Base-by-base conservation (phyloP, 2,797 vertebrate species). In the Pampus argenteus region DNA sequence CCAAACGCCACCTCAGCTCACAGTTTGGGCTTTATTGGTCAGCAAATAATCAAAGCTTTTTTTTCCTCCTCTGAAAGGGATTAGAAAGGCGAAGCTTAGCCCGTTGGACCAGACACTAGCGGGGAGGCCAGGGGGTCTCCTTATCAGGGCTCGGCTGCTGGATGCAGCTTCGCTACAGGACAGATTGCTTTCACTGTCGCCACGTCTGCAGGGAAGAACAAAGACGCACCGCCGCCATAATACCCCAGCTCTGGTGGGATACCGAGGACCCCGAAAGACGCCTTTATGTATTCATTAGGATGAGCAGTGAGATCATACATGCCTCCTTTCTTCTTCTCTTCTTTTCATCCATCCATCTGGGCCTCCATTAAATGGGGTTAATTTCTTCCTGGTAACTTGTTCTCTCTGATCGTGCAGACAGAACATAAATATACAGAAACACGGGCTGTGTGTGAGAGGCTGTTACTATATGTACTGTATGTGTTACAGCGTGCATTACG, bases 141-240 rank as follows among this genome's bases (percentile, higher is more conserved):
- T 97, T 97, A 97, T 97, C 96, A 96, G 95, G 92, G 92, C 94
- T 92, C 83, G 95, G 95, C 96, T 96, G 96, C 95, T 96, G 95
- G 95, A 96, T 95, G 94, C 95, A 93, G 95, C 90, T 93, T 95
- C 94, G 94, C 96, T 95, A 96, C 95, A 94, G 95, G 94, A 95
- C 94, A 96, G 96, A 97, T 97, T 96, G 95, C 96, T 96, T 97
- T 97, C 95, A 96, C 95, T 94, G 95, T 94, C 94, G 94, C 94
- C 94, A n/a, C 91, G 95, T 96, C 95, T 96, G 93, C 92, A 91
- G 55, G 4, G 92, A 91, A 93, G 95, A 96, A 97, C 96, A 97
- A 97, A 97, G 96, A 94, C 94, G 89, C 93, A 88, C 94, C 93
- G 93, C 58, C 71, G 50, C 73, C 67, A 94, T 95, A 96, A 96